Evolutionary conservation across 2,888 invertebrate genomes (phyloP), one percentile per base, ranked within the genome.

Genomic region (Orthosia gothica): DNA sequence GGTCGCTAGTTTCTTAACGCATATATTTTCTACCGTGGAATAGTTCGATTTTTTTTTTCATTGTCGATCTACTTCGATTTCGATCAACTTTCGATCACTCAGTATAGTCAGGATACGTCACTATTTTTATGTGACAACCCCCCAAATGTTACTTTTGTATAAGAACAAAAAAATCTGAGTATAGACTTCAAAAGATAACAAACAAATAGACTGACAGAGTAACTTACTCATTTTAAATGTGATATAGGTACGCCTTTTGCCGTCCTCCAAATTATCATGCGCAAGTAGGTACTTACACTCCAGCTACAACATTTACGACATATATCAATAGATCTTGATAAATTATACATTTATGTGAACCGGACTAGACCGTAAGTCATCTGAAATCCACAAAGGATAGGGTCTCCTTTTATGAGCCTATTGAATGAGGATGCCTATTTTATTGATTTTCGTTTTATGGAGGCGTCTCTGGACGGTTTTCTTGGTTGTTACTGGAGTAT

Each of bases 261-360:
- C 12, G 52, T 50, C 18, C 52, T 20, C 18, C 32, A 40, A 40
- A 57, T 61, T 73, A 57, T 50, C 50, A 63, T 63, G 58, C 62
- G 20, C 61, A 40, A 40, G 40, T 7, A 40, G 40, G 9, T 40
- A 40, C 40, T 1, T 40, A 23, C 26, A 57, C 67, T 70, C 26
- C 57, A 49, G 16, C n/a, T 9, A 50, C 64, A 11, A 55, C 40
- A 58, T 47, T 49, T 55, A 75, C 4, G 45, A 52, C 54, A 66
- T 76, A 82, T 76, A 80, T 65, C 83, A 69, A 71, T 77, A 12
- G 52, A 18, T 69, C 9, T 55, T 69, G 65, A 78, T 69, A 78
- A 59, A 63, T 71, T 77, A 77, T 63, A 77, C 61, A 77, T 82
- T 15, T 66, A 59, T 58, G 65, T 55, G 65, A 69, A 77, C 67